Evolutionary conservation across 1,140 invertebrate genomes (phyloP).

Genomic region (Aradophagus sp.): DNA sequence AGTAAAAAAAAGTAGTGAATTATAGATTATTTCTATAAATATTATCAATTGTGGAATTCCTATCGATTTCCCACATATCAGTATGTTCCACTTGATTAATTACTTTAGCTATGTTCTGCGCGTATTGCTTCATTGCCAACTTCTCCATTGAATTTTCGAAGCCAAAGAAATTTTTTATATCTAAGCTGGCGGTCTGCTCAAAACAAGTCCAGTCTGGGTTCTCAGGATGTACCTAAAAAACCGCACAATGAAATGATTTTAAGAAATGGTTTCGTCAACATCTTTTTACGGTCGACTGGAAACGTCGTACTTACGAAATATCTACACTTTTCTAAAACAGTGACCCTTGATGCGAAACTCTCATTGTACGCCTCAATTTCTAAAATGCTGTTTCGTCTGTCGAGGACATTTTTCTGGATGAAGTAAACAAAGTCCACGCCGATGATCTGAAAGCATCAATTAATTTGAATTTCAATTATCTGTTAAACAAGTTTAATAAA

Average conservation of each 20-base stretch:
- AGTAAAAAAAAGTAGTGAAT: no score
- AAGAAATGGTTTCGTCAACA: not conserved
- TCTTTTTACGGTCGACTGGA: not conserved
- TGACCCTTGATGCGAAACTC: constrained; percentile 89
- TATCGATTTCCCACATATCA: no score
- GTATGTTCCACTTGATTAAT: no score
- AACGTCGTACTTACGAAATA: constrained; percentile 87
- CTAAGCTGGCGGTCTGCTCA: constrained; percentile 93
- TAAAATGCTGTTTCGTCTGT: constrained; percentile 85
- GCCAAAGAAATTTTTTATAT: constrained; percentile 97
- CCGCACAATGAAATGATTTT: constrained; percentile 1
- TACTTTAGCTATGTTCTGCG: constrained; percentile 92
- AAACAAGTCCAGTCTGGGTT: constrained; percentile 98
- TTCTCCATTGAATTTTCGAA: constrained; percentile 97
- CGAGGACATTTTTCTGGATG: constrained; percentile 93
- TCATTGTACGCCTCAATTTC: constrained; percentile 96
- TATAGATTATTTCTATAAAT: no score
- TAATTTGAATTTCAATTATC: not conserved
- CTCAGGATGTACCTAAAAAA: constrained; percentile 90
- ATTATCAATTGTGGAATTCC: no score
- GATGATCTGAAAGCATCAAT: constrained; percentile 82
- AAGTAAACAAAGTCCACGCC: constrained; percentile 95
- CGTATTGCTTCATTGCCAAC: constrained; percentile 97
- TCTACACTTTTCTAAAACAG: constrained; percentile 92
- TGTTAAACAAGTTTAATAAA: not conserved